phyloP scores from a whole-genome alignment of 2,888 invertebrate species.

The Bursaphelenchus okinawaensis region DNA sequence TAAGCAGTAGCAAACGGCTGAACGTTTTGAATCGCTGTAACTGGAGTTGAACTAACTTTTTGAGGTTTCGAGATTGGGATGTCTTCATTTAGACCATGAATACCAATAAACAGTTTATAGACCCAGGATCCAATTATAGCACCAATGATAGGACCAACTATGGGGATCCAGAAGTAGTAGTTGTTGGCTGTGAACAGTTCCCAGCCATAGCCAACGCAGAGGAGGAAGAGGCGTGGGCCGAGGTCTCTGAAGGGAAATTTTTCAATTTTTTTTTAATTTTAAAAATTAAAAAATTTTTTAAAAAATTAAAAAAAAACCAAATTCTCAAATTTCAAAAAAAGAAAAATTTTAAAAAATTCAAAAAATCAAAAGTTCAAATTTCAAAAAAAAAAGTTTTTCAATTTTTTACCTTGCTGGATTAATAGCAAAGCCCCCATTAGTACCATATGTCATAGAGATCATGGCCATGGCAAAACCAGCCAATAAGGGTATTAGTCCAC shows the following conservation, averaged over 20 bases:
- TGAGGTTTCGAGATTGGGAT: conserved; percentile 26
- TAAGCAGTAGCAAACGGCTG: neutral
- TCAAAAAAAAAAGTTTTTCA: neutral
- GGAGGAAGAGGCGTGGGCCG: conserved; percentile 51
- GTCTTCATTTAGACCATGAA: conserved; percentile 58
- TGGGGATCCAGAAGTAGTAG: conserved; percentile 59
- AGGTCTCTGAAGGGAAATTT: conserved; percentile 33
- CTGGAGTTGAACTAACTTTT: neutral
- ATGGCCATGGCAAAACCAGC: conserved; percentile 52
- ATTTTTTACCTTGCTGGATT: conserved; percentile 62
- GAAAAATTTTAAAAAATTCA: neutral
- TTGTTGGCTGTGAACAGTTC: conserved; percentile 54
- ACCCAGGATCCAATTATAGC: conserved; percentile 62
- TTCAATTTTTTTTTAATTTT: neutral
- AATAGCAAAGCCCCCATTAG: conserved; percentile 65
- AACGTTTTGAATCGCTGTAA: neutral
- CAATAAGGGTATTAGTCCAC: conserved; percentile 43
- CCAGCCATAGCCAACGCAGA: conserved; percentile 53
- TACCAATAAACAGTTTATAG: conserved; percentile 62
- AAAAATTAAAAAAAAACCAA: no score
- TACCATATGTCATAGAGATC: conserved; percentile 60
- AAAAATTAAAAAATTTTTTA: neutral
- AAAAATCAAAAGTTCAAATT: neutral
- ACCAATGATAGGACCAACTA: conserved; percentile 63
- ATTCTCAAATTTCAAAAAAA: neutral